Evolutionary conservation across 2,888 invertebrate genomes (phyloP).

Genomic region (Agrotis exclamationis): DNA sequence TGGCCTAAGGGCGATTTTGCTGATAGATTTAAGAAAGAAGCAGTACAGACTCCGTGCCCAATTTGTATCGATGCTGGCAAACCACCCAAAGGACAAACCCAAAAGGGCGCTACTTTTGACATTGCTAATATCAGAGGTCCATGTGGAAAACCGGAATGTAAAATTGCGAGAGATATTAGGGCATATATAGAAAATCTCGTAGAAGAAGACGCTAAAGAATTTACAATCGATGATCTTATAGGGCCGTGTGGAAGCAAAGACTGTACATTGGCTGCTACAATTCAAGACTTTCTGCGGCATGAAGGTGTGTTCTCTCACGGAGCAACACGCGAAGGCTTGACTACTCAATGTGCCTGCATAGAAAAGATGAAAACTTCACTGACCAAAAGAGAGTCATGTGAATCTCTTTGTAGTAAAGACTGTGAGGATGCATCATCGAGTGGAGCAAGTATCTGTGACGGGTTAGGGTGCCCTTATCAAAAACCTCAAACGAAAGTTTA

Average conservation of each 20-base stretch:
- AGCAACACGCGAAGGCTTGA: conserved; percentile 75
- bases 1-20: conserved; percentile 84
- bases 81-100: conserved; percentile 56
- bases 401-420: conserved; percentile 76
- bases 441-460: conserved; percentile 74
- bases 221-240: conserved; percentile 79
- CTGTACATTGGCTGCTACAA: conserved; percentile 83
- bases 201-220: conserved; percentile 82
- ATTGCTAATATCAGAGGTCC: conserved; percentile 86
- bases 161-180: conserved; percentile 84
- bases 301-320: conserved; percentile 79
- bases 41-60: conserved; percentile 80
- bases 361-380: conserved; percentile 81
- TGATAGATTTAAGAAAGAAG: conserved; percentile 81
- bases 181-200: conserved; percentile 84
- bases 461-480: conserved; percentile 76
- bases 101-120: conserved; percentile 76
- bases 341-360: conserved; percentile 86
- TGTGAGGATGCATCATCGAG: conserved; percentile 74
- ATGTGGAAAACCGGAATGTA: conserved; percentile 85
- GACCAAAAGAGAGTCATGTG: conserved; percentile 73
- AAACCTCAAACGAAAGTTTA: conserved; percentile 72
- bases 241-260: conserved; percentile 87
- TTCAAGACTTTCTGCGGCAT: conserved; percentile 82
- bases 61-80: conserved; percentile 79